A percentile compares a stretch with the other conserved stretches of the same genome.
phyloP scores from a whole-genome alignment of 2,888 invertebrate genomes.

The Drosophila picticornis region DNA sequence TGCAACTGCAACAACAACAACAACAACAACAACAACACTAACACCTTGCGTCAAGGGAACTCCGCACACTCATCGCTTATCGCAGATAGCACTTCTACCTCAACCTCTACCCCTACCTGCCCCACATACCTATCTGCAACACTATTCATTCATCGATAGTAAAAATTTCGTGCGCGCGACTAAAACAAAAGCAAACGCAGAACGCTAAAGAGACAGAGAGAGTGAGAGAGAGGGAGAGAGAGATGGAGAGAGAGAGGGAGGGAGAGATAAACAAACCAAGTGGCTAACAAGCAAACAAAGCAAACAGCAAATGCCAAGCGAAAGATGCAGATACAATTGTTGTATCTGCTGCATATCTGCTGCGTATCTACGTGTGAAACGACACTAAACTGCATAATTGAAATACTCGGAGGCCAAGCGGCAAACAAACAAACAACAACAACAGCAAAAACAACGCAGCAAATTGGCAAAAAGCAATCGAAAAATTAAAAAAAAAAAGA shows the following conservation, averaged over 20 bases:
- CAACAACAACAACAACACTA: conserved; percentile 12
- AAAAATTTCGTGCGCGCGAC: conserved; percentile 64
- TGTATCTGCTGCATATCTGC: conserved; percentile 26
- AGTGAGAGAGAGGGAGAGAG: neutral
- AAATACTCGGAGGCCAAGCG: conserved; percentile 52
- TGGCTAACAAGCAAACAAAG: conserved; percentile 46
- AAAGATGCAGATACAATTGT: conserved; percentile 46
- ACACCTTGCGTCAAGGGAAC: conserved; percentile 67
- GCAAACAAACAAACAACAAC: conserved; percentile 13
- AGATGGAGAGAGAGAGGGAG: conserved; percentile 22
- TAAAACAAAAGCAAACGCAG: conserved; percentile 54
- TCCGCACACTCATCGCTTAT: conserved; percentile 74
- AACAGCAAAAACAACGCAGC: neutral
- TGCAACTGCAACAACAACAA: neutral
- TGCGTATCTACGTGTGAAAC: conserved; percentile 69
- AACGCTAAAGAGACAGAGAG: conserved; percentile 15
- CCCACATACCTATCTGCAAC: neutral
- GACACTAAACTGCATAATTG: conserved; percentile 72
- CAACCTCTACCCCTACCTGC: neutral
- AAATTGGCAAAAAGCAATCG: conserved; percentile 50
- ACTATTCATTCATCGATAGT: conserved; percentile 69
- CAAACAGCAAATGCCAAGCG: conserved; percentile 25
- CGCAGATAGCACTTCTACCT: conserved; percentile 22
- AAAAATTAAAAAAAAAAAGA: conserved; percentile 19
- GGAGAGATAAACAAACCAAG: conserved; percentile 42